phyloP scores from a whole-genome alignment of 1,140 invertebrate genomes.

The Frieseomelitta varia region DNA sequence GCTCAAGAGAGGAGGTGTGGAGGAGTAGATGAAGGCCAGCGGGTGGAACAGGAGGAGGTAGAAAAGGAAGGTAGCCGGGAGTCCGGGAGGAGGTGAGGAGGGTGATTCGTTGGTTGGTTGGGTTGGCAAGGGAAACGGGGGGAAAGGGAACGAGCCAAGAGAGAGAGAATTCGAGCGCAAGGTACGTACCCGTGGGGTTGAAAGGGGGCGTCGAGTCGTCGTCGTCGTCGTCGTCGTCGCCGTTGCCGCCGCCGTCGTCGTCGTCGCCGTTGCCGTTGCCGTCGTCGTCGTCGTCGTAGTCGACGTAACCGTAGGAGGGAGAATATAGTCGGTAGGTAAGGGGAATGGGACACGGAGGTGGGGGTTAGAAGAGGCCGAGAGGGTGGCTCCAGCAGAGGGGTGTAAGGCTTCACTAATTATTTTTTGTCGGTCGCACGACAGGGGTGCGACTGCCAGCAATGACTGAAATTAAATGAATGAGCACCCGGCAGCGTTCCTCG shows the following conservation, averaged over 20 bases:
- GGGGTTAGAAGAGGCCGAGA: background rate
- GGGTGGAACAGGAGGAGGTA: constrained; percentile 37
- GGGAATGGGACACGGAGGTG: constrained; percentile 34
- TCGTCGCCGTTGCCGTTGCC: constrained; percentile 40
- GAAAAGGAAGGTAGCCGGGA: constrained; percentile 38
- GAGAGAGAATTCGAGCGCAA: constrained; percentile 72
- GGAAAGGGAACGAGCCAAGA: constrained; percentile 27
- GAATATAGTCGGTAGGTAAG: constrained; percentile 40
- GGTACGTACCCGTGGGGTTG: constrained; percentile 70
- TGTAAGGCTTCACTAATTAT: constrained; percentile 82
- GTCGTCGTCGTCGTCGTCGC: constrained; percentile 46
- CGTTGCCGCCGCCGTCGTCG: constrained; percentile 41
- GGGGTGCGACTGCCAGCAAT: constrained; percentile 76
- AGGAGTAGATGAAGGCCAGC: constrained; percentile 14
- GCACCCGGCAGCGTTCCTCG: constrained; percentile 60
- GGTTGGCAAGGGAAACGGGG: constrained; percentile 61
- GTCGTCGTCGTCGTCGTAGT: constrained; percentile 33
- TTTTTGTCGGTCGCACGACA: constrained; percentile 80
- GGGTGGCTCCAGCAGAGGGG: constrained; percentile 57
- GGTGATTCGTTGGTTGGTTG: constrained; percentile 72
- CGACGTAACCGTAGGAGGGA: constrained; percentile 37
- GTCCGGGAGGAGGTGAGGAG: constrained; percentile 43
- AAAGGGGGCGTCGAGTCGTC: constrained; percentile 66
- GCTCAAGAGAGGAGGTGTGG: constrained; percentile 48
- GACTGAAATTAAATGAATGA: constrained; percentile 81